phyloP scores from a whole-genome alignment of 2,113 vertebrate genomes.

The Ceuthmochares aereus region DNA sequence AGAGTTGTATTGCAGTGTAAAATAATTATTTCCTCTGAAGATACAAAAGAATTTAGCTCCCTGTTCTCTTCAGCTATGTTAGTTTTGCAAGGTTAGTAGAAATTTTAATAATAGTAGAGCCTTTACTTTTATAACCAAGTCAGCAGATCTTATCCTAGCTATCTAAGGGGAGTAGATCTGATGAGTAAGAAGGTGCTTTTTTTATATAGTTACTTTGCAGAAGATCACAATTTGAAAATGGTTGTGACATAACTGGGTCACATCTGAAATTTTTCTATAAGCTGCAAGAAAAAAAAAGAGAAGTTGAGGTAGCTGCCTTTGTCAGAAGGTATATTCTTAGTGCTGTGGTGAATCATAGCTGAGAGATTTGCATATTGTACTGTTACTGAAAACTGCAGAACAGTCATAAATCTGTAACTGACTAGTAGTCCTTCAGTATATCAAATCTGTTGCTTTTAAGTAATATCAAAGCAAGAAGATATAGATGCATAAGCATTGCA shows the following conservation, averaged over 20 bases:
- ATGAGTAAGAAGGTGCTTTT: constrained; percentile 65
- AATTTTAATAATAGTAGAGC: constrained; percentile 48
- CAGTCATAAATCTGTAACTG: background rate
- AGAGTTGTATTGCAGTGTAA: background rate
- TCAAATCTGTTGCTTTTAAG: background rate
- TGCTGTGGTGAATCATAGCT: constrained; percentile 10
- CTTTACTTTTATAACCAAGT: constrained; percentile 58
- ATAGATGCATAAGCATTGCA: background rate
- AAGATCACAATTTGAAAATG: constrained; percentile 44
- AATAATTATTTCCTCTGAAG: constrained; percentile 16
- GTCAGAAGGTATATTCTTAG: constrained; percentile 41
- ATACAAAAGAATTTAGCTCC: background rate
- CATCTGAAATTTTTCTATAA: constrained; percentile 54
- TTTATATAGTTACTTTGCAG: constrained; percentile 48
- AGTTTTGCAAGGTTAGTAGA: constrained; percentile 58
- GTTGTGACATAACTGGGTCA: constrained; percentile 69
- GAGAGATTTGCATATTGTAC: background rate
- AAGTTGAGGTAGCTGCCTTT: constrained; percentile 52
- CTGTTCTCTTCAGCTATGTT: constrained; percentile 15
- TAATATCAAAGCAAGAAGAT: background rate
- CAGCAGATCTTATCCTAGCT: constrained; percentile 58
- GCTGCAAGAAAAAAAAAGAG: constrained; percentile 50
- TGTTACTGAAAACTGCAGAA: background rate
- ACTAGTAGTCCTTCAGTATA: background rate
- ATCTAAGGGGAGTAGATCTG: constrained; percentile 51